Evolutionary conservation across 1,140 invertebrate genomes (phyloP).

Genomic region (Brachionus calyciflorus): DNA sequence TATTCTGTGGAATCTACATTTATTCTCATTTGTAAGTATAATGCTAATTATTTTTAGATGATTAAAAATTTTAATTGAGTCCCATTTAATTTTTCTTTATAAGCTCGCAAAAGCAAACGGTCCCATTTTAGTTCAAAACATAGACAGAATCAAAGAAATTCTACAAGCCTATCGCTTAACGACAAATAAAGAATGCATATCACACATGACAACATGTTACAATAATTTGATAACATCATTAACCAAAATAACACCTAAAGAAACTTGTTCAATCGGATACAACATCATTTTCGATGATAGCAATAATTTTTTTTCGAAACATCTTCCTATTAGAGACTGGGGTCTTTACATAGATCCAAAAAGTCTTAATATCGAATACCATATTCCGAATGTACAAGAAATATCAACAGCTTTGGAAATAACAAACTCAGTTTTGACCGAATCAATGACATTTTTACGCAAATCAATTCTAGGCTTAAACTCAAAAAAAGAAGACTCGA

Average conservation of each 20-base stretch:
- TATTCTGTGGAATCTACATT: conserved; percentile 72
- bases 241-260: conserved; percentile 66
- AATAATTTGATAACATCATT: conserved; percentile 65
- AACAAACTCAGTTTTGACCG: conserved; percentile 51
- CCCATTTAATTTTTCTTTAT: conserved; percentile 49
- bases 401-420: conserved; percentile 67
- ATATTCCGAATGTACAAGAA: conserved; percentile 71
- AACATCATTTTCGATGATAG: conserved; percentile 58
- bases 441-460: conserved; percentile 32
- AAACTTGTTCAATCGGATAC: conserved; percentile 66
- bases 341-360: conserved; percentile 69
- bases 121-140: conserved; percentile 65
- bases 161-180: conserved; percentile 67
- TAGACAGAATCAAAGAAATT: conserved; percentile 65
- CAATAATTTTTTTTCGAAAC: conserved; percentile 68
- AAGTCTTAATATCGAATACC: conserved; percentile 72
- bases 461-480: conserved; percentile 7
- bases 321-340: conserved; percentile 77
- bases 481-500: neutral
- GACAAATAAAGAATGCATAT: conserved; percentile 66
- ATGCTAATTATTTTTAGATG: conserved; percentile 45
- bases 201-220: conserved; percentile 63
- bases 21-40: conserved; percentile 73
- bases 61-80: conserved; percentile 37
- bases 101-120: conserved; percentile 67